Base-by-base conservation (phyloP, 2,797 vertebrate genomes). In the Sebastes matsubarae region DNA sequence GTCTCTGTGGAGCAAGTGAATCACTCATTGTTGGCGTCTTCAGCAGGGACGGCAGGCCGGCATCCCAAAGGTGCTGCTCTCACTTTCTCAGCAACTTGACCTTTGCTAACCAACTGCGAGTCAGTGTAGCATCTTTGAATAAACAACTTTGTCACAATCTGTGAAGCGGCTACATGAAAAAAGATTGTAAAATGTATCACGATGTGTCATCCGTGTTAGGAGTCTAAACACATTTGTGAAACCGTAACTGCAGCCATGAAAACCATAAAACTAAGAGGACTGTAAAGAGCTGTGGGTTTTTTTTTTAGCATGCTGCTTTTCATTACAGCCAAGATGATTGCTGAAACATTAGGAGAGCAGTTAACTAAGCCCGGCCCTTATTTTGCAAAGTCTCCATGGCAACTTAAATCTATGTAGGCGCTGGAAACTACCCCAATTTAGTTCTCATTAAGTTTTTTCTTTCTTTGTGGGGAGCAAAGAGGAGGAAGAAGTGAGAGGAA, bases 321-420 rank as follows among this genome's bases (percentile, higher is more conserved):
- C 87, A 92, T 93, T 92, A 94, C 55, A 83, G 87, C 74, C 60
- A 54, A 60, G 75, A 77, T 79, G 86, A 88, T 89, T 90, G 83
- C 77, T 89, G 88, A 90, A 93, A 92, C 87, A 82, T 87, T 82
- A 90, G 89, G 77, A 86, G 87, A 86, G 82, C 82, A 80, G 83
- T 86, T 84, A 81, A 90, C 84, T 72, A 86, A 87, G 81, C 88
- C 87, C 92, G 63, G 78, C 92, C 89, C 87, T 93, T 94, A 93
- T 94, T 94, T 93, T 94, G 92, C 72, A 79, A 77, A 65, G 83
- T 92, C 85, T 83, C 93, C 91, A 94, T 90, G 87, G 93, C 82
- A 93, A 95, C 94, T 69, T 82, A 89, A 92, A 93, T 88, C 84
- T 92, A 81, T 90, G 81, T 85, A 88, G 89, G 90, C 61, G n/a